A percentile compares a stretch with the other conserved stretches of the same genome.
These are phyloP conservation scores for Fundulus diaphanus DNA, from an alignment of 2,797 vertebrate genomes.

Conservation along the genomic window DNA sequence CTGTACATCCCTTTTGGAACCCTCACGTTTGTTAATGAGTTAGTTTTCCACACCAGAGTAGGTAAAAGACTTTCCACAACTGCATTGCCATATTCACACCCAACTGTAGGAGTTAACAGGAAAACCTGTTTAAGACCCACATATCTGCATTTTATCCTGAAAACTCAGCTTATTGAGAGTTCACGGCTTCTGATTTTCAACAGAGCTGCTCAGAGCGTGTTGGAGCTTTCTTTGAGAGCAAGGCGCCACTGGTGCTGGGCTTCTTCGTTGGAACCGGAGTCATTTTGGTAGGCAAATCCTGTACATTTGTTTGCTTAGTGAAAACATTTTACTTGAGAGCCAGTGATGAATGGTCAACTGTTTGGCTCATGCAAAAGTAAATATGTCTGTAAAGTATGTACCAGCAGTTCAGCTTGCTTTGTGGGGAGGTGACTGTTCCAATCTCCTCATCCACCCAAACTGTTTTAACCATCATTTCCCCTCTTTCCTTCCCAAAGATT, in stretches of 20 bases:
- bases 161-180: constrained; percentile 2
- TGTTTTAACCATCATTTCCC: neutral
- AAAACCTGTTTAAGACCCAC: neutral
- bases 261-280: constrained; percentile 63
- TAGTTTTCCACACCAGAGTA: neutral
- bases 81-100: neutral
- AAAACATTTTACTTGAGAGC: neutral
- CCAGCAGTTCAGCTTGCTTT: neutral
- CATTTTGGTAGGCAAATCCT: constrained; percentile 71
- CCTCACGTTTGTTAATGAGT: neutral
- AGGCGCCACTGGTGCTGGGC: constrained; percentile 52
- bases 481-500: constrained; percentile 38
- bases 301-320: neutral
- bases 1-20: neutral
- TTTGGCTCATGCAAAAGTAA: neutral
- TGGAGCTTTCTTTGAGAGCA: fast-evolving
- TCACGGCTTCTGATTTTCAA: neutral
- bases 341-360: neutral
- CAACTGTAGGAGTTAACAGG: neutral
- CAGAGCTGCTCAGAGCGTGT: constrained; percentile 67
- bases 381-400: neutral
- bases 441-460: constrained; percentile 4
- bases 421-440: neutral
- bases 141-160: neutral
- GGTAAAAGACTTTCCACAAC: neutral